Evolutionary conservation across 2,113 vertebrate genomes (phyloP).

Genomic region (Vulpes vulpes): DNA sequence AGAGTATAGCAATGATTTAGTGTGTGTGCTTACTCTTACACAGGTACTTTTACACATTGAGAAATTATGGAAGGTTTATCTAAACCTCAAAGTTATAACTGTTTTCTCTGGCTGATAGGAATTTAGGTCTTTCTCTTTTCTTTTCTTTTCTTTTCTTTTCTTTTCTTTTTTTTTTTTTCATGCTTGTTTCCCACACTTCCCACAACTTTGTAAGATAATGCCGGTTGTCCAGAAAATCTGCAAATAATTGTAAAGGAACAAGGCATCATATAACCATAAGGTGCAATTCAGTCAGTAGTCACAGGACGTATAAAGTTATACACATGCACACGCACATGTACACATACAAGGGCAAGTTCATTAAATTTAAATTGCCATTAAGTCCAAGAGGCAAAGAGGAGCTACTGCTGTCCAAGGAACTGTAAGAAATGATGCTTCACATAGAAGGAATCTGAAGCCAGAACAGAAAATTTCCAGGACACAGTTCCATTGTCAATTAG

Average conservation of each 20-base stretch:
- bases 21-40: fast-evolving
- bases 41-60: fast-evolving
- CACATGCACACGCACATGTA: no score
- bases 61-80: neutral
- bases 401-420: neutral
- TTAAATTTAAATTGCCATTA: neutral
- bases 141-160: neutral
- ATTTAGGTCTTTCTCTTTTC: no score
- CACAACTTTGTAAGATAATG: neutral
- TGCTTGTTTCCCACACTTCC: neutral
- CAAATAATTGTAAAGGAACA: neutral
- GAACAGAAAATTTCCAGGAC: neutral
- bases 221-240: neutral
- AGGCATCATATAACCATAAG: no score
- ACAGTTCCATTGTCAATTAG: neutral
- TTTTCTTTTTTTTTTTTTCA: neutral
- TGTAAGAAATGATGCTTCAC: neutral
- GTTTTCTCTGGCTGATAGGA: neutral
- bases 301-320: no score
- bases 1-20: neutral
- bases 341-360: neutral
- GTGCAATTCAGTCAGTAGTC: no score
- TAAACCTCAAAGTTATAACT: neutral
- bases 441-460: neutral
- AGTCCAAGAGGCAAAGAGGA: neutral